Evolutionary conservation across 92 coral and sea anemone species (phyloP).

Genomic region (Parazoanthus atlanticus): DNA sequence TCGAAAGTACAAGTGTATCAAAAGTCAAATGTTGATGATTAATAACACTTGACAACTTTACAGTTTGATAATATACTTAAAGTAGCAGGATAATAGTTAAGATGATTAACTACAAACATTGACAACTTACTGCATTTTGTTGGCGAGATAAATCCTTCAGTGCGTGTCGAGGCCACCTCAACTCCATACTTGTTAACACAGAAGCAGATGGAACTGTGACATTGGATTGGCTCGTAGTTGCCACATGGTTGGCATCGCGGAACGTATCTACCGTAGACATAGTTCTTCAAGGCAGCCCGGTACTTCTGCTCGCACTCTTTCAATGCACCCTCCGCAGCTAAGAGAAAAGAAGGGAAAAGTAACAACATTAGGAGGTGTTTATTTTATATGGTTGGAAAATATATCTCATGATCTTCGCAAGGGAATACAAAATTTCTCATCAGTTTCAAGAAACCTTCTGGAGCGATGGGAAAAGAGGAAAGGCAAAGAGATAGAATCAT

Average conservation of each 20-base stretch:
- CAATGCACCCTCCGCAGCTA: constrained; percentile 32
- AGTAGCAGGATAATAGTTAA: too few relatives aligned
- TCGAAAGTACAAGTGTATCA: too few relatives aligned
- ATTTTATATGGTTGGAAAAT: not conserved
- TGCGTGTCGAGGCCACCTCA: constrained; percentile 74
- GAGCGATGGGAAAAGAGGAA: too few relatives aligned
- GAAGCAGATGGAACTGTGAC: constrained; percentile 82
- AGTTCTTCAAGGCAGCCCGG: constrained; percentile 65
- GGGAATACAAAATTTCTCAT: too few relatives aligned
- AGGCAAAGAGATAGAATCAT: too few relatives aligned
- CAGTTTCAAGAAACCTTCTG: too few relatives aligned
- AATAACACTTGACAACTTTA: too few relatives aligned
- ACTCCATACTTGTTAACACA: constrained; percentile 80
- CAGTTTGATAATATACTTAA: too few relatives aligned
- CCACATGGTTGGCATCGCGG: constrained; percentile 85
- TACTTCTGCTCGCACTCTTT: constrained; percentile 73
- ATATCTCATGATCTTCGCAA: too few relatives aligned
- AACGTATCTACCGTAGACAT: constrained; percentile 77
- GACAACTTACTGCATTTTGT: constrained; percentile 38
- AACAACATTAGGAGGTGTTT: not conserved
- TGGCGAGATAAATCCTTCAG: constrained; percentile 73
- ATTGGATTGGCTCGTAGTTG: constrained; percentile 76
- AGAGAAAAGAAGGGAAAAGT: not conserved
- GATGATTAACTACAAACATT: not conserved
- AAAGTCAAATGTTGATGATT: too few relatives aligned